Conservation (phyloP, 2,888 invertebrate genomes). For the Autographa gamma region DNA sequence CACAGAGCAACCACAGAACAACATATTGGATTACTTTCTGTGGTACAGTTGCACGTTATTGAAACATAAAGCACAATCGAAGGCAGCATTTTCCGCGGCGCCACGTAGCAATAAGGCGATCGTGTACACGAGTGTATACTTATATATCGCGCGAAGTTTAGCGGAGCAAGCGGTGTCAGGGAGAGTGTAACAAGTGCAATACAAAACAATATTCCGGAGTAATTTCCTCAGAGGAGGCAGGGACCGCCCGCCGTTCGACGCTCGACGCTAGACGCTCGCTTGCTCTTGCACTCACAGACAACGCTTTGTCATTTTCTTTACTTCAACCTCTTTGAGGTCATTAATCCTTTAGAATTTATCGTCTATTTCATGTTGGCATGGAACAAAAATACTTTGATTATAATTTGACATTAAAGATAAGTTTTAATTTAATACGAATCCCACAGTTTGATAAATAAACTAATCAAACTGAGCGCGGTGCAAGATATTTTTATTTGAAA, state of each 20-base stretch:
- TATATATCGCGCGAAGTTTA: constrained; percentile 65
- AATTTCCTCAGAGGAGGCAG: constrained; percentile 69
- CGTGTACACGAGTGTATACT: constrained; percentile 43
- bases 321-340: constrained; percentile 44
- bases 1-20: neutral
- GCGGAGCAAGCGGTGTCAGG: constrained; percentile 41
- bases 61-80: constrained; percentile 48
- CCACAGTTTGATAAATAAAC: too few species aligned
- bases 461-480: too few species aligned
- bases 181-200: constrained; percentile 69
- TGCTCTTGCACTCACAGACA: constrained; percentile 57
- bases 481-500: too few species aligned
- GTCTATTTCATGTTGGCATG: constrained; percentile 21
- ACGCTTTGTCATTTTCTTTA: constrained; percentile 64
- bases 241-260: constrained; percentile 47
- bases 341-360: constrained; percentile 45
- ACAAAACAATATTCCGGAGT: constrained; percentile 75
- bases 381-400: neutral
- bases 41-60: constrained; percentile 35
- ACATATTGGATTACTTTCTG: constrained; percentile 23
- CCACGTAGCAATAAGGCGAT: constrained; percentile 61
- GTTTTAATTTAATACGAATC: too few species aligned
- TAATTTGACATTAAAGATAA: too few species aligned
- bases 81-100: constrained; percentile 56
- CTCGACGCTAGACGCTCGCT: constrained; percentile 47